Evolutionary conservation across 2,113 vertebrate species (phyloP).

Genomic region (Salvelinus sp.): DNA sequence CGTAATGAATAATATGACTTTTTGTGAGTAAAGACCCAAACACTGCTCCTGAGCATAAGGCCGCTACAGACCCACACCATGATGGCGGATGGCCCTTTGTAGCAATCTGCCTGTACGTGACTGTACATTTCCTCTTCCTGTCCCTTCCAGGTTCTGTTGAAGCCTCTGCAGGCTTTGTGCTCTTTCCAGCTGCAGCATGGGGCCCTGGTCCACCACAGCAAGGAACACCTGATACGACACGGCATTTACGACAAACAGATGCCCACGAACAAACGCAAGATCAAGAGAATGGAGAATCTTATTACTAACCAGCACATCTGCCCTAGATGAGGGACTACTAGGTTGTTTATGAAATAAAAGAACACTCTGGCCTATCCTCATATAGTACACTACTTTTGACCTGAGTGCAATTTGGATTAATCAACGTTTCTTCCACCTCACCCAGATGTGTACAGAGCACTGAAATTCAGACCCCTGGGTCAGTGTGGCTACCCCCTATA

Average conservation of each 20-base stretch:
- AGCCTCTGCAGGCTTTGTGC: constrained; percentile 90
- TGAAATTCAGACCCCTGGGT: too few species aligned
- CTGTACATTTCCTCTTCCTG: constrained; percentile 57
- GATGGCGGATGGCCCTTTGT: background rate
- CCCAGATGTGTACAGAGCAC: background rate
- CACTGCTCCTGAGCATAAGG: constrained; percentile 77
- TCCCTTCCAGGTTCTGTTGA: constrained; percentile 84
- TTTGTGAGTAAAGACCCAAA: too few species aligned
- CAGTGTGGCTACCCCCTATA: too few species aligned
- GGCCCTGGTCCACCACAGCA: constrained; percentile 94
- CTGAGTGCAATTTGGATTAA: too few species aligned
- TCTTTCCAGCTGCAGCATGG: constrained; percentile 96
- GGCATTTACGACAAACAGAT: constrained; percentile 93
- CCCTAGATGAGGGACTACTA: constrained; percentile 55
- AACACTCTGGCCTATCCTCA: background rate
- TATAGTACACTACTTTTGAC: too few species aligned
- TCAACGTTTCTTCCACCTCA: too few species aligned
- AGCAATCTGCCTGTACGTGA: background rate
- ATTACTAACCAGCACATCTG: constrained; percentile 88
- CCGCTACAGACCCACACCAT: constrained; percentile 79
- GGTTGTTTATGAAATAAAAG: background rate
- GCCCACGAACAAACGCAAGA: constrained; percentile 97
- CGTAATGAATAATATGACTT: too few species aligned
- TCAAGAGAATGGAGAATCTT: constrained; percentile 93
- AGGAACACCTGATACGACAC: constrained; percentile 90